Conservation (phyloP, 1,140 invertebrate species). For the Triops longicaudatus region DNA sequence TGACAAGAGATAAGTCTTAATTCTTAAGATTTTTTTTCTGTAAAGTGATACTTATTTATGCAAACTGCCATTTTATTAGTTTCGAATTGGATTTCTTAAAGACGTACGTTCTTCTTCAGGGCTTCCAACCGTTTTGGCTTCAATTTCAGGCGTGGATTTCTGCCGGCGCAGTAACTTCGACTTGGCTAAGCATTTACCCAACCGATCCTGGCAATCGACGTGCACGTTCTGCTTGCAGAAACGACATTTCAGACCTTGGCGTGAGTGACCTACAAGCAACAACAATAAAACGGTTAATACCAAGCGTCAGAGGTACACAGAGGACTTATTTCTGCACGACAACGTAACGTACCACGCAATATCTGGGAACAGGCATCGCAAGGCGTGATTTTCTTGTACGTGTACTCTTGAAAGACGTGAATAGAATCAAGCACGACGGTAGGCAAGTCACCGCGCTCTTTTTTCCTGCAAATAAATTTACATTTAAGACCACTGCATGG, state of each 20-base stretch:
- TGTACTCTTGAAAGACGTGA: constrained; percentile 85
- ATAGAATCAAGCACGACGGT: background rate
- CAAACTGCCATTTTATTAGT: no score
- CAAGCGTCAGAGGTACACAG: background rate
- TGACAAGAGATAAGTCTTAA: no score
- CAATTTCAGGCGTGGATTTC: constrained; percentile 61
- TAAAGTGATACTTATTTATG: no score
- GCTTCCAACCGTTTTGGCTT: constrained; percentile 38
- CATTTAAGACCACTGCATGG: no score
- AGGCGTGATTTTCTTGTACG: constrained; percentile 89
- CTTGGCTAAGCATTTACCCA: constrained; percentile 70
- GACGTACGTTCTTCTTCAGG: constrained; percentile 39
- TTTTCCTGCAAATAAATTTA: background rate
- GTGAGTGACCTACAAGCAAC: constrained; percentile 63
- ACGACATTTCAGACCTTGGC: constrained; percentile 81
- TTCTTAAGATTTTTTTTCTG: no score
- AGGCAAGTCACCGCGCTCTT: background rate
- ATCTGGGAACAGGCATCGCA: constrained; percentile 90
- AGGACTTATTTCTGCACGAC: background rate
- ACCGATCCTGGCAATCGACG: constrained; percentile 73
- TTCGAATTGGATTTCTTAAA: no score
- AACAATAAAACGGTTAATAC: background rate
- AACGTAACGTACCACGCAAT: constrained; percentile 55
- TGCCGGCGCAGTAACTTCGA: constrained; percentile 71
- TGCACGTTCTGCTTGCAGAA: constrained; percentile 87